Evolutionary conservation across 2,888 invertebrate genomes (phyloP), one percentile per base, ranked within the genome.

Genomic region (Oxystoma pomonae): DNA sequence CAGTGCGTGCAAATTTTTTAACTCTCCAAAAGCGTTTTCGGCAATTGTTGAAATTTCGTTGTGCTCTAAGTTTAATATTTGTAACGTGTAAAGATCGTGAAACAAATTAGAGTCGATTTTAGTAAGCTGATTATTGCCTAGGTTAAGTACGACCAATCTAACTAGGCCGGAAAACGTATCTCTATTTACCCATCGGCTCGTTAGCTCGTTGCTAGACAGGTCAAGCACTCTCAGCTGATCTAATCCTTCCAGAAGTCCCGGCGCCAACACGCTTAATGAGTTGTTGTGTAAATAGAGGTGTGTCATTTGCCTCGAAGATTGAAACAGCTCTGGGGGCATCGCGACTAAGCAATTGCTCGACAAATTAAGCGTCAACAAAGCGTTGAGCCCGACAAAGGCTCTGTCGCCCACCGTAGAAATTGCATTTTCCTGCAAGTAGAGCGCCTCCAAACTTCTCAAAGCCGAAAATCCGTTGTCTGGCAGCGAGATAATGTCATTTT

Each of bases 201-300:
- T 88, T 70, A 92, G 80, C 74, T 90, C 87, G 78, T 92, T 92
- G 64, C 83, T 83, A 56, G 90, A 89, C 73, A 92, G 81, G 78
- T 92, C 91, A 68, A 92, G 81, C 71, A 87, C 85, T 78, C 89
- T 87, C 64, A 92, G 79, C 75, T 90, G 88, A 73, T 88, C 87
- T 66, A 92, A 81, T 64, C 87, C 88, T 78, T 89, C 88, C 63
- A 93, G 81, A 49, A 92, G 80, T 53, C 90, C 90, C 12, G 91
- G 90, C 12, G 90, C 90, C 58, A 92, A 82, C 2, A 89, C 89
- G 69, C 87, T 86, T 52, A 93, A 77, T 7, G 90, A 88, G 77
- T 93, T 93, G 75, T 92, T 92, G 73, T 89, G 87, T 60, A 92
- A 82, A 73, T 90, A 86, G 70, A 92, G 83, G 77, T 90, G 88